phyloP scores from a whole-genome alignment of 2,113 vertebrate genomes.

The Perca flavescens region DNA sequence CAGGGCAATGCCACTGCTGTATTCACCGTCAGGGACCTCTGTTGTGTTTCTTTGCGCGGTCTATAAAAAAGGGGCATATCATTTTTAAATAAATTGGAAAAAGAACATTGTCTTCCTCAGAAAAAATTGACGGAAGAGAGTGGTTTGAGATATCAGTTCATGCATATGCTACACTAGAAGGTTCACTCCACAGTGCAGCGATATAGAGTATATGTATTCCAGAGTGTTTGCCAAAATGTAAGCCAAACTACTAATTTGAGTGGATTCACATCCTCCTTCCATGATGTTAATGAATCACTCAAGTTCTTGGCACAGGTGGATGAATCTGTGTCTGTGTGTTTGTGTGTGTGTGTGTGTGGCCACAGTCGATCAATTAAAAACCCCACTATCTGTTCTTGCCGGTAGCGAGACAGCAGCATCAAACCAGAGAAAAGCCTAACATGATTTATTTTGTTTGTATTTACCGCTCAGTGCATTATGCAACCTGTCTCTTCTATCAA shows the following conservation, averaged over 20 bases:
- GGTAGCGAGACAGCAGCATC: constrained; percentile 38
- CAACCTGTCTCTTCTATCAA: constrained; percentile 30
- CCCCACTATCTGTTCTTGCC: constrained; percentile 49
- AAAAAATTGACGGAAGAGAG: neutral
- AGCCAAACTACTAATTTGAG: constrained; percentile 26
- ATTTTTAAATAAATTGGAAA: neutral
- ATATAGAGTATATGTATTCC: neutral
- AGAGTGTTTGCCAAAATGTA: constrained; percentile 15
- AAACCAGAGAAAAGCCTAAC: constrained; percentile 37
- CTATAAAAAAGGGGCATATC: neutral
- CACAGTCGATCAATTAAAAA: constrained; percentile 64
- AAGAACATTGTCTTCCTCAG: neutral
- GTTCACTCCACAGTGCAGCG: neutral
- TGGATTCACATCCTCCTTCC: constrained; percentile 26
- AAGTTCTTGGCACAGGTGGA: constrained; percentile 42
- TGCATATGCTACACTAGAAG: neutral
- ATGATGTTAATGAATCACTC: constrained; percentile 53
- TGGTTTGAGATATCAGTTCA: neutral
- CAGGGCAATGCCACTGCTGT: neutral
- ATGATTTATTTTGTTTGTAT: constrained; percentile 45
- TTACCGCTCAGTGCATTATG: neutral
- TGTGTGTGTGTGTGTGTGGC: constrained; percentile 5
- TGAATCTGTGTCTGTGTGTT: neutral
- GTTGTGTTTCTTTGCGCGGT: neutral
- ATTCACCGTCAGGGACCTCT: neutral